A percentile compares a stretch with the other conserved stretches of the same genome.
These are phyloP conservation scores for Oncopodura yosiiana DNA, from an alignment of 1,140 invertebrate genomes.

Conservation along the genomic window DNA sequence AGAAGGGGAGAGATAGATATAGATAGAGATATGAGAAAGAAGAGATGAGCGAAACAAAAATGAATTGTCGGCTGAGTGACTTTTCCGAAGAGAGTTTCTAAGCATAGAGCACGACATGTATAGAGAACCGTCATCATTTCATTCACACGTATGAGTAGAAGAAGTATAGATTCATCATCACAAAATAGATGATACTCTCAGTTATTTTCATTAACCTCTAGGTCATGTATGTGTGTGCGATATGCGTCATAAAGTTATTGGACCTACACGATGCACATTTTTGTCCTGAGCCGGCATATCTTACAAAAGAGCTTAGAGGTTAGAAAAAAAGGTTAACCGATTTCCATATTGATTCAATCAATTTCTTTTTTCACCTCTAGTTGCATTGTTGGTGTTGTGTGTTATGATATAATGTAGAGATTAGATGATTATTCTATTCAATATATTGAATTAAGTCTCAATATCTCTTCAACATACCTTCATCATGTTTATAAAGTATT, in stretches of 20 bases:
- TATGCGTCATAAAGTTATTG: too few species aligned
- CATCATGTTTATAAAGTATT: too few species aligned
- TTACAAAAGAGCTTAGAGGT: slow-evolving; percentile 7
- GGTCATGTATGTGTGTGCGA: slow-evolving; percentile 27
- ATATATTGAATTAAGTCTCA: too few species aligned
- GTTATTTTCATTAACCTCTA: slow-evolving; percentile 31
- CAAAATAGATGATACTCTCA: neutral
- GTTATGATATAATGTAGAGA: too few species aligned
- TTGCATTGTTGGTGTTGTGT: too few species aligned
- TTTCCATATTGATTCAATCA: slow-evolving; percentile 26
- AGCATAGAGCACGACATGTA: neutral
- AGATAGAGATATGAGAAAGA: neutral
- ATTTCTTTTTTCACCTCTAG: slow-evolving; percentile 6
- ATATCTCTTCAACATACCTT: too few species aligned
- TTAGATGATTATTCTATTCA: too few species aligned
- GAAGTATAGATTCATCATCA: neutral
- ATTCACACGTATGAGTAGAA: neutral
- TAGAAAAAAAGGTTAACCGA: slow-evolving; percentile 15
- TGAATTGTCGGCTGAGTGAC: neutral
- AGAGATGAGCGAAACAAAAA: neutral
- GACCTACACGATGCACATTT: too few species aligned
- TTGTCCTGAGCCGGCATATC: too few species aligned
- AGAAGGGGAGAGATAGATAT: slow-evolving; percentile 26
- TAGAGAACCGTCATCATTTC: neutral
- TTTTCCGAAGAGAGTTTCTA: slow-evolving; percentile 1